A percentile compares a stretch with the other conserved stretches of the same genome.
Evolutionary conservation across 2,888 invertebrate genomes (phyloP).

Genomic region (Chloroclystis v-ata): DNA sequence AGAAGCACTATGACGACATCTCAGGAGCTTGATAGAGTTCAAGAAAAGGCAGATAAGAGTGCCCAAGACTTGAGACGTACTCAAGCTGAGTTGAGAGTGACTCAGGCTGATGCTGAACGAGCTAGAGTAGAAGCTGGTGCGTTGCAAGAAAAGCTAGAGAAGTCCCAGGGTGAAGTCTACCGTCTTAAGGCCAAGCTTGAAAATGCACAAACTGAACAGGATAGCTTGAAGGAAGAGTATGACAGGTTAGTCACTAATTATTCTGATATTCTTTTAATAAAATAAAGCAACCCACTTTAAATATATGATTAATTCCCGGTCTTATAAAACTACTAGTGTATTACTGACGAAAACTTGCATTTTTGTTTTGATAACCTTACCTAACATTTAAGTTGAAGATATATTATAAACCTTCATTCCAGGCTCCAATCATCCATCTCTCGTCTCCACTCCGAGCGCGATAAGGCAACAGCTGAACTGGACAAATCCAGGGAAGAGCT

Average conservation of each 20-base stretch:
- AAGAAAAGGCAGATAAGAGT: constrained; percentile 91
- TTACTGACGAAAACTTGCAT: too few relatives aligned
- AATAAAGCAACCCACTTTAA: too few relatives aligned
- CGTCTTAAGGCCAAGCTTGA: constrained; percentile 95
- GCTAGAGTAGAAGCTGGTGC: constrained; percentile 89
- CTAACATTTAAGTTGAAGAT: too few relatives aligned
- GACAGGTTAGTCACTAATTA: constrained; percentile 72
- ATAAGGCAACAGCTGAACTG: constrained; percentile 89
- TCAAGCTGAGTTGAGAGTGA: constrained; percentile 93
- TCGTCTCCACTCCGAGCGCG: constrained; percentile 91
- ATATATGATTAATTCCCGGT: too few relatives aligned
- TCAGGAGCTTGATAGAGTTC: constrained; percentile 88
- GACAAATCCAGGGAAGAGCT: constrained; percentile 93
- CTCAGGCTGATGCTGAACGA: constrained; percentile 93
- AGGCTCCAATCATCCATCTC: constrained; percentile 89
- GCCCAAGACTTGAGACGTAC: constrained; percentile 90
- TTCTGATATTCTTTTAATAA: background rate
- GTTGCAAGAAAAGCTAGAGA: constrained; percentile 94
- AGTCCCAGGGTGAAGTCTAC: constrained; percentile 96
- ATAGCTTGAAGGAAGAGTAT: constrained; percentile 94
- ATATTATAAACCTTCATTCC: background rate
- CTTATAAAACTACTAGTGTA: too few relatives aligned
- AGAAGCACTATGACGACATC: constrained; percentile 88
- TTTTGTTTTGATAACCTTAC: too few relatives aligned
- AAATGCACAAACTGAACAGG: constrained; percentile 96